phyloP scores from a whole-genome alignment of 2,888 invertebrate species.

The Salpingus planirostris region DNA sequence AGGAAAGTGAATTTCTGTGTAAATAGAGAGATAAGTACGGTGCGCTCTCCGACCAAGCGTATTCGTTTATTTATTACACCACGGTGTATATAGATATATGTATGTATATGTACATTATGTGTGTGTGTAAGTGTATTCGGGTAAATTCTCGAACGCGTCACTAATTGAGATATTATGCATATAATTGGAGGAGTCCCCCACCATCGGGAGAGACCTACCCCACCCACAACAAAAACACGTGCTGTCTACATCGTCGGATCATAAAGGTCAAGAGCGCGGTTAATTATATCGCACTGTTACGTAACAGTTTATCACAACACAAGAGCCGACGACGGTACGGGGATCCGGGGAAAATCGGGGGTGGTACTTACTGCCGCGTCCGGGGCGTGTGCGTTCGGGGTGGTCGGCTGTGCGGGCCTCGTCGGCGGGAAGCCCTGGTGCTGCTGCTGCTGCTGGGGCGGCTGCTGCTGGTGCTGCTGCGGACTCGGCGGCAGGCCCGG shows the following conservation, averaged over 20 bases:
- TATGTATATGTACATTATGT: too few species aligned
- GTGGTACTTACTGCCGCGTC: constrained; percentile 60
- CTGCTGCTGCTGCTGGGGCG: constrained; percentile 42
- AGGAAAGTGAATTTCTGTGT: constrained; percentile 9
- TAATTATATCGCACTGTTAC: constrained; percentile 27
- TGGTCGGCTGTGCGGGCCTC: constrained; percentile 65
- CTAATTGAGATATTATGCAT: constrained; percentile 17
- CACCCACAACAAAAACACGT: constrained; percentile 31
- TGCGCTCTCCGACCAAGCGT: constrained; percentile 3
- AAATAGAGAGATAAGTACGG: constrained; percentile 6
- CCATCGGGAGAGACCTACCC: constrained; percentile 15
- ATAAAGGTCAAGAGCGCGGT: constrained; percentile 31
- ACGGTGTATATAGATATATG: too few species aligned
- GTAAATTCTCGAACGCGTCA: constrained; percentile 13
- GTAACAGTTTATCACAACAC: constrained; percentile 17
- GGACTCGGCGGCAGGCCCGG: constrained; percentile 51
- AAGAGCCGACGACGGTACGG: constrained; percentile 2
- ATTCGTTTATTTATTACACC: constrained; percentile 12
- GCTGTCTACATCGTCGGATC: constrained; percentile 28
- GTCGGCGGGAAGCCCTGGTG: constrained; percentile 54
- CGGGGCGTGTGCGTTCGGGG: constrained; percentile 69
- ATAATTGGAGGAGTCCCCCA: constrained; percentile 16
- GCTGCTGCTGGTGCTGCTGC: constrained; percentile 48
- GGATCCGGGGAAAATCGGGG: neutral
- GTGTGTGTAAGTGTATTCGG: constrained; percentile 9